Conservation (phyloP, 2,797 vertebrate species). For the Periparus ater region DNA sequence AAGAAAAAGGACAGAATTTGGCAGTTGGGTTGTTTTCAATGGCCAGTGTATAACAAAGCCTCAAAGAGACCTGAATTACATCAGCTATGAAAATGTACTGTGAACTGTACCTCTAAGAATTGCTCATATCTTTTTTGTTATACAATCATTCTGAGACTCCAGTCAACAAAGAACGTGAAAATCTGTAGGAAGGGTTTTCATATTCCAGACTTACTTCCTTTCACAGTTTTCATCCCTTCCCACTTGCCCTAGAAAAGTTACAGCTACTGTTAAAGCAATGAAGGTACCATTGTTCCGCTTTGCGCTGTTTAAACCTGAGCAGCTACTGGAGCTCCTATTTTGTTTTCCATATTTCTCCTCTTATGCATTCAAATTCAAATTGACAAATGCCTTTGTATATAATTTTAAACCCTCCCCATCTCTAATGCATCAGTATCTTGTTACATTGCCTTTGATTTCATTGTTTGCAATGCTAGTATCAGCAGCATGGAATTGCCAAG, state of each 20-base stretch:
- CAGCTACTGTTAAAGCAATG: conserved; percentile 42
- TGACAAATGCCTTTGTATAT: conserved; percentile 80
- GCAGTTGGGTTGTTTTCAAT: neutral
- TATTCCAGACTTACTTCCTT: neutral
- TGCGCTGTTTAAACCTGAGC: conserved; percentile 29
- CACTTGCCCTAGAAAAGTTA: conserved; percentile 52
- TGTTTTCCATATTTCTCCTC: conserved; percentile 60
- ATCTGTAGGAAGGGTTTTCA: neutral
- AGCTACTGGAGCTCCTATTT: conserved; percentile 39
- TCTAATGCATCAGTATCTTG: conserved; percentile 81
- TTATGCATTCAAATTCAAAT: conserved; percentile 80
- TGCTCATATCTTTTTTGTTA: neutral
- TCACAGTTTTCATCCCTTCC: conserved; percentile 29
- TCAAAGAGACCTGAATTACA: neutral
- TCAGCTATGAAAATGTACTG: neutral
- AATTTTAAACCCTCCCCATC: conserved; percentile 76
- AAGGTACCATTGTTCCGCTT: conserved; percentile 36
- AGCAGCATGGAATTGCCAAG: conserved; percentile 77
- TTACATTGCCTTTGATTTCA: conserved; percentile 80
- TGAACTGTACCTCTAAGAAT: neutral
- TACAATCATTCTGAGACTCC: neutral
- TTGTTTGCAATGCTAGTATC: conserved; percentile 75
- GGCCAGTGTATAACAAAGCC: neutral
- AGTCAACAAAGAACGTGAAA: neutral
- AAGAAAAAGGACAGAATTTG: neutral